Evolutionary conservation across 2,113 vertebrate genomes (phyloP), one percentile per base, ranked within the genome.

Genomic region (Zosterops hypoxanthus): DNA sequence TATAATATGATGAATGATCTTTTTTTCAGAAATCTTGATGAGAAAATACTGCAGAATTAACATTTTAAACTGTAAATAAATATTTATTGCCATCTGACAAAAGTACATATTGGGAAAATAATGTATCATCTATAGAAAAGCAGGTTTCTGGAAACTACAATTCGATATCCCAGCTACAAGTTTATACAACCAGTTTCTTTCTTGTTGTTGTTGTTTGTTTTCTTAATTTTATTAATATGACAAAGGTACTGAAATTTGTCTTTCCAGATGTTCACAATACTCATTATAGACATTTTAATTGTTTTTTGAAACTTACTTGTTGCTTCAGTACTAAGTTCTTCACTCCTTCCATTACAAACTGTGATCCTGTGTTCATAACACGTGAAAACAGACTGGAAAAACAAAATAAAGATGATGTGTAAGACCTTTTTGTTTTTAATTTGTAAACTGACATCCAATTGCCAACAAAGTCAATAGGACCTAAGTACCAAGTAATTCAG

Each of bases 331-430:
- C 99, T 70, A 99, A 98, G 97, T 99, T 99, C 98, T 99, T 99
- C 92, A 99, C 99, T 61, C 99, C 99, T 98, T 99, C 99, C 99
- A 99, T 99, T 72, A 99, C 99, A 96, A 99, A 99, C 94, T 99
- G 99, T 55, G 99, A 99, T 94, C 99, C 99, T 10, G 98, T 98
- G 89, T 99, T 99, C 99, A 99, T 99, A 96, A 99, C 99, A 96
- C 99, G 98, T 91, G 99, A 99, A 92, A 99, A 98, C 21, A 99
- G 98, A 41, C 99, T 99, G 97, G 88, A 95, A 92, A 96, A 86
- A 70, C n/a, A 85, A 96, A 88, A 92, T 47, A 59, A 87, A 86
- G 44, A 78, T 18, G 11, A 86, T 8, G 50, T 10, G 5, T 8
- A 78, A 73, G 66, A 85, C 36, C 4, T 56, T 42, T 31, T 41